phyloP scores from a whole-genome alignment of 2,797 vertebrate species.

The Syngnathus rostellatus region DNA sequence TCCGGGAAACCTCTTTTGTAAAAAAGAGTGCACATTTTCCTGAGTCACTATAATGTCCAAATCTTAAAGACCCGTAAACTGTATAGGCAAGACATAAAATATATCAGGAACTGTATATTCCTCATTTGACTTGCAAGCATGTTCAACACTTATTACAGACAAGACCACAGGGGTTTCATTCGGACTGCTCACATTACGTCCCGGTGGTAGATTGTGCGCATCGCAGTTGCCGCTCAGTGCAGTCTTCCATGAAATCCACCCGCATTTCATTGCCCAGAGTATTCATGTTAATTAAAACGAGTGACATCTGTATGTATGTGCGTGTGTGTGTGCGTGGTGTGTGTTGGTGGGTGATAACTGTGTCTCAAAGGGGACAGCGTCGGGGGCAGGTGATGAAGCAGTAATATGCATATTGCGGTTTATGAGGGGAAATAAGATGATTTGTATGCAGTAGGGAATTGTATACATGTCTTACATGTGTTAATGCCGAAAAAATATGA shows the following conservation, averaged over 20 bases:
- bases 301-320: neutral
- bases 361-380: neutral
- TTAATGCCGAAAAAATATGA: no score
- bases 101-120: neutral
- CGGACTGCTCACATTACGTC: constrained; percentile 1
- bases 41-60: neutral
- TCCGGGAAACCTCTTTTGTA: neutral
- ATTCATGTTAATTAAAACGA: constrained; percentile 1
- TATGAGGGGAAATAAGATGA: neutral
- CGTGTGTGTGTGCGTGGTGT: neutral
- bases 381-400: neutral
- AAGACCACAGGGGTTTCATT: constrained; percentile 3
- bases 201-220: neutral
- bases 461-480: no score
- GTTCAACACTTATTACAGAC: constrained; percentile 1
- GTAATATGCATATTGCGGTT: neutral
- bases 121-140: neutral
- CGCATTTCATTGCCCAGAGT: neutral
- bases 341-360: neutral
- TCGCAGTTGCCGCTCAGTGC: neutral
- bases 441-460: neutral
- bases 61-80: neutral
- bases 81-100: neutral
- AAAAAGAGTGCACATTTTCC: neutral
- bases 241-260: constrained; percentile 5